Base-by-base conservation (phyloP, 2,113 vertebrate species). In the Actenoides hombroni region DNA sequence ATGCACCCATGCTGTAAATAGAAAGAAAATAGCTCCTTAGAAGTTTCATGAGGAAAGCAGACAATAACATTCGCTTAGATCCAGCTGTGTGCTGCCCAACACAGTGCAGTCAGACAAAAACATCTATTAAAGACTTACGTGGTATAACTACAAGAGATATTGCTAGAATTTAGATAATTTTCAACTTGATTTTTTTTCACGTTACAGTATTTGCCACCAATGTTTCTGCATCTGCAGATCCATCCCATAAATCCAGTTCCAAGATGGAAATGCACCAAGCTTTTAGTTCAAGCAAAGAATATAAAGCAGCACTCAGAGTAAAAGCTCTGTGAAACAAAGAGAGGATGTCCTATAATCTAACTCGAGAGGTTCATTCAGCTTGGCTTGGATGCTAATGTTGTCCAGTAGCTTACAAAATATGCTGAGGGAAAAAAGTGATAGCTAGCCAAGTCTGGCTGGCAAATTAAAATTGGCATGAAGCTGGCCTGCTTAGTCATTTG, bases 391-490 rank as follows among this genome's bases (percentile, higher is more conserved):
- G 67, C 18, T 54, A 84, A 39, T 16, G n/a, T 37, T 92, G 61
- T 69, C 48, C 73, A 83, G 70, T 16, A 83, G 57, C 69, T 81
- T 82, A 25, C 54, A 86, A 92, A 94, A 74, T 7, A 29, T 19
- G 57, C 86, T 82, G 49, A 94, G 94, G 54, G 71, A 74, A 92
- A 76, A 68, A 69, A 76, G 69, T 40, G 44, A 84, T n/a, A 95
- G 73, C 53, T 78, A 91, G 88, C 51, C 83, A 92, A 78, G 44
- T 79, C 76, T 83, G 67, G 92, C 63, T 69, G 59, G 91, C 79
- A 94, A 88, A 88, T 86, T 74, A 88, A 88, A 93, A 88, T 6
- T 73, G 68, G 92, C 90, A 68, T 88, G 71, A 86, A 92, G 73
- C 70, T 90, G 71, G 56, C 83, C 76, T 81, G 84, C 93, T 70